Conservation (phyloP, 2,888 invertebrate species). For the Carpatolechia fugitivella region DNA sequence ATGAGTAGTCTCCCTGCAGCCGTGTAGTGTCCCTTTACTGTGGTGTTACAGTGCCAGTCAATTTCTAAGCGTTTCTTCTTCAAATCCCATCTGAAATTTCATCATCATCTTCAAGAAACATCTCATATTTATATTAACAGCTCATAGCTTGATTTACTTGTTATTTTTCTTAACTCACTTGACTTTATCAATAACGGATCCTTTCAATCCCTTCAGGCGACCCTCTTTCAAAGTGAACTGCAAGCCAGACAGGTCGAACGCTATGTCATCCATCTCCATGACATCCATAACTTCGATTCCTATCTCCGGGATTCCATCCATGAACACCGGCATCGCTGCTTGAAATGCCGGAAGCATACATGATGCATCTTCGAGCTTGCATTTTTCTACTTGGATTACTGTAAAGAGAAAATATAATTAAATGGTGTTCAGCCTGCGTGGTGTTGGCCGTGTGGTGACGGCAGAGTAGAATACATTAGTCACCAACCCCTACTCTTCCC, state of each 20-base stretch:
- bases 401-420: conserved; percentile 20
- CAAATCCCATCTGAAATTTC: conserved; percentile 42
- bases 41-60: conserved; percentile 35
- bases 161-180: too few species aligned
- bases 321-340: conserved; percentile 35
- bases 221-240: conserved; percentile 41
- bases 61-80: conserved; percentile 40
- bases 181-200: conserved; percentile 34
- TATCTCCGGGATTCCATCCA: conserved; percentile 40
- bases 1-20: conserved; percentile 35
- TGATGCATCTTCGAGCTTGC: conserved; percentile 38
- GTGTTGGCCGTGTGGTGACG: too few species aligned
- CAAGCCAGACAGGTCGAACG: conserved; percentile 45
- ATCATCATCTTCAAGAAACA: too few species aligned
- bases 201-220: conserved; percentile 39
- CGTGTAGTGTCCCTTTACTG: conserved; percentile 41
- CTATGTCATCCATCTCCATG: conserved; percentile 38
- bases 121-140: too few species aligned
- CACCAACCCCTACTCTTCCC: too few species aligned
- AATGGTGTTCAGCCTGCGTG: too few species aligned
- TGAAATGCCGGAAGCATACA: conserved; percentile 41
- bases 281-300: conserved; percentile 41
- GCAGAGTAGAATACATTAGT: too few species aligned
- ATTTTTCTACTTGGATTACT: conserved; percentile 47
- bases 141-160: too few species aligned